Evolutionary conservation across 2,888 invertebrate genomes (phyloP).

Genomic region (Zootermopsis nevadensis): DNA sequence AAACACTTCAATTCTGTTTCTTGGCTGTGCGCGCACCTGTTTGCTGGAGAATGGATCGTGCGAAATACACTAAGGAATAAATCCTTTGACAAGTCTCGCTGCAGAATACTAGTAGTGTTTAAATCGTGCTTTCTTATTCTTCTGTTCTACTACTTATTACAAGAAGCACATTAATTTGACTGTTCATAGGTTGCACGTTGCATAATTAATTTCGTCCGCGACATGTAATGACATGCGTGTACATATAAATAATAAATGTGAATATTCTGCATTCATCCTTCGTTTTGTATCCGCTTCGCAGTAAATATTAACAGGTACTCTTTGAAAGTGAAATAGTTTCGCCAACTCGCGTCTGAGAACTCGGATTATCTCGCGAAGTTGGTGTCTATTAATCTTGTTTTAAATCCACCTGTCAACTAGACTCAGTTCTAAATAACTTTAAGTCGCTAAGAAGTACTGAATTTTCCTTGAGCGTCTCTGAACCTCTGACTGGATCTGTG

Average conservation of each 20-base stretch:
- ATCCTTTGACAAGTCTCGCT: not conserved
- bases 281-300: no score
- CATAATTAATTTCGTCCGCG: not conserved
- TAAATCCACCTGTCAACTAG: no score
- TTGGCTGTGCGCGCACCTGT: not conserved
- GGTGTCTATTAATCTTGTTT: no score
- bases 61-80: not conserved
- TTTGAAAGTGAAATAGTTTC: no score
- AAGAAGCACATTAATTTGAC: not conserved
- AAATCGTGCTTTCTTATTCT: not conserved
- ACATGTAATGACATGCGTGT: not conserved
- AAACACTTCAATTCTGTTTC: no score
- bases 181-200: not conserved
- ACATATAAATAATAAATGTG: constrained; percentile 10
- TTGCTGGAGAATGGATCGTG: not conserved
- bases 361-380: no score
- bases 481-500: no score
- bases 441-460: no score
- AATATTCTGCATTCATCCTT: not conserved
- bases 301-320: no score
- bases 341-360: no score
- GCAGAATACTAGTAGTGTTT: not conserved
- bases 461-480: no score
- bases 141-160: not conserved
- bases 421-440: no score